phyloP scores from a whole-genome alignment of 2,888 invertebrate species.

The Rotaria sp. region DNA sequence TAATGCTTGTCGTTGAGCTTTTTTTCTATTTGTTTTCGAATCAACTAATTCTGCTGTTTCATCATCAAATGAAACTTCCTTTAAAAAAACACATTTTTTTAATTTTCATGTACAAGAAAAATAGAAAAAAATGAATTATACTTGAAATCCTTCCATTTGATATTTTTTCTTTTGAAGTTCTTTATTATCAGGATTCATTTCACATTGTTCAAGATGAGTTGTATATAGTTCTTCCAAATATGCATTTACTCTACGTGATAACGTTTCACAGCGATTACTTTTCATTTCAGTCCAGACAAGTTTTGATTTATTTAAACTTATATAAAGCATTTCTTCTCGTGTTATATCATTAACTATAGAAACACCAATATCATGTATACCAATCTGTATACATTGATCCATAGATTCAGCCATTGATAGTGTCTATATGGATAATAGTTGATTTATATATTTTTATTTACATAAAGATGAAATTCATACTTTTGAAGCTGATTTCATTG shows the following conservation, averaged over 20 bases:
- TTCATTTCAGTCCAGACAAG: not conserved
- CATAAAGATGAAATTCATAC: not conserved
- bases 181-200: not conserved
- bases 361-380: slow-evolving; percentile 11
- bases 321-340: not conserved
- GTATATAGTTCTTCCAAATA: not conserved
- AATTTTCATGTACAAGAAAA: not conserved
- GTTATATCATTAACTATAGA: not conserved
- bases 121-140: not conserved
- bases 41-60: not conserved
- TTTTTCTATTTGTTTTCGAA: not conserved
- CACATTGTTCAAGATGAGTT: not conserved
- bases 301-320: no score
- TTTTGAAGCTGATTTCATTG: not conserved
- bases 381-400: not conserved
- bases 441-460: not conserved
- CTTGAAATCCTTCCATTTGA: not conserved
- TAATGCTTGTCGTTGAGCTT: not conserved
- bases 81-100: not conserved
- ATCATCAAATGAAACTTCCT: not conserved
- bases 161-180: not conserved
- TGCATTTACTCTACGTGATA: not conserved
- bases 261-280: not conserved
- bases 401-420: not conserved
- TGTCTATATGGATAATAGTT: not conserved